Base-by-base conservation (phyloP, 2,113 vertebrate species). In the Dromas ardeola region DNA sequence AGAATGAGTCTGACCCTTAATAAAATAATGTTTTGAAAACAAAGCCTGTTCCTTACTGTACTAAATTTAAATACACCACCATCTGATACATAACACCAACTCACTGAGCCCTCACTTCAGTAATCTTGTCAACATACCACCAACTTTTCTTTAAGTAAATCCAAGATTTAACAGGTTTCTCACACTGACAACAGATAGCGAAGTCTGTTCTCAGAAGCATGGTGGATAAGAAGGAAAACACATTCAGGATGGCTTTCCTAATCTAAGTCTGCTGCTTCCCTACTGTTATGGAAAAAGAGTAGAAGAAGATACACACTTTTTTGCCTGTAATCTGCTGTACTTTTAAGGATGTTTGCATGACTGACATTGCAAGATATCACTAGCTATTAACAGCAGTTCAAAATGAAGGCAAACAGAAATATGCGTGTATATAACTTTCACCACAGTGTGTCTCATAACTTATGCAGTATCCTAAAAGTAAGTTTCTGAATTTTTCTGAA, bases 101-200 rank as follows among this genome's bases (percentile, higher is more conserved):
- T 81, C 72, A 62, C 2, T 40, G 32, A 90, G 29, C 32, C 55
- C 14, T 83, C 66, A 85, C 27, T 77, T 86, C 21, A 50, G 25
- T 45, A 71, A 56, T 55, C n/a, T 70, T 90, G 59, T 86, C 67
- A 90, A 55, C 26, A 58, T 59, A 74, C 22, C 29, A 73, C 18
- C 29, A 78, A 42, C 26, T 83, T 65, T 49, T 47, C 67, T 47
- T 34, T 21, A 82, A 94, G 53, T 53, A 81, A 85, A 88, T 55
- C 14, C 25, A 73, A n/a, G 40, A 70, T 49, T 76, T 90, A 90
- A 81, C 47, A 86, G 29, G n/a, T 78, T 93, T 83, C 72, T 93
- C 59, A 92, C 18, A 30, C n/a, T 74, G 63, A 27, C 55, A 88
- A 84, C 63, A 88, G 50, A 86, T 10, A 82, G 32, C 7, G 40